phyloP scores from a whole-genome alignment of 2,797 vertebrate genomes.

The Notamacropus eugenii region DNA sequence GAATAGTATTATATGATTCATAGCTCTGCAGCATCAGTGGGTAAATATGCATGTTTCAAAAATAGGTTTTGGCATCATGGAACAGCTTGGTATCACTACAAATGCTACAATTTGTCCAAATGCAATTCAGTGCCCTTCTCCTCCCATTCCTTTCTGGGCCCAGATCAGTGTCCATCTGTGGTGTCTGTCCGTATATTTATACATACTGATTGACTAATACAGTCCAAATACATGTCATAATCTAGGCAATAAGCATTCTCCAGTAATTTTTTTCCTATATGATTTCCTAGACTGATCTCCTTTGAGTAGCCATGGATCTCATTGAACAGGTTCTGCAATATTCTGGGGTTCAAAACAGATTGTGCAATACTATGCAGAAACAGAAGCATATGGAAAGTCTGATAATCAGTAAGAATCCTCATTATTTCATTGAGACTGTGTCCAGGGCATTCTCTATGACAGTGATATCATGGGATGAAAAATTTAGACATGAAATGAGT shows the following conservation, averaged over 20 bases:
- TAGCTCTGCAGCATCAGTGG: not conserved
- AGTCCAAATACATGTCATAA: not conserved
- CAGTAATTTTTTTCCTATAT: not conserved
- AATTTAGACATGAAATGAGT: not conserved
- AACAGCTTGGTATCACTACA: not conserved
- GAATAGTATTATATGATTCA: not conserved
- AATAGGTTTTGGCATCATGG: not conserved
- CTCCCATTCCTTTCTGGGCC: not conserved
- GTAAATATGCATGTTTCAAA: not conserved
- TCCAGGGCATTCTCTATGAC: not conserved
- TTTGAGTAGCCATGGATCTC: not conserved
- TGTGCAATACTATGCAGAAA: not conserved
- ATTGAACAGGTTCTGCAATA: not conserved
- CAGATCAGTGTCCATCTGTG: not conserved
- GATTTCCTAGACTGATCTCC: not conserved
- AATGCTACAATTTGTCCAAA: not conserved
- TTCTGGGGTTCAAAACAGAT: not conserved
- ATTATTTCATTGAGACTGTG: not conserved
- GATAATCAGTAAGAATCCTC: not conserved
- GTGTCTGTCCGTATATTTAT: not conserved
- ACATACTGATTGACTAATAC: not conserved
- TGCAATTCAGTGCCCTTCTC: not conserved
- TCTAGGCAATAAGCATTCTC: not conserved
- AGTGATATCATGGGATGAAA: not conserved
- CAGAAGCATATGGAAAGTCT: not conserved